phyloP scores from a whole-genome alignment of 2,797 vertebrate genomes.

The Acrocephalus scirpaceus region DNA sequence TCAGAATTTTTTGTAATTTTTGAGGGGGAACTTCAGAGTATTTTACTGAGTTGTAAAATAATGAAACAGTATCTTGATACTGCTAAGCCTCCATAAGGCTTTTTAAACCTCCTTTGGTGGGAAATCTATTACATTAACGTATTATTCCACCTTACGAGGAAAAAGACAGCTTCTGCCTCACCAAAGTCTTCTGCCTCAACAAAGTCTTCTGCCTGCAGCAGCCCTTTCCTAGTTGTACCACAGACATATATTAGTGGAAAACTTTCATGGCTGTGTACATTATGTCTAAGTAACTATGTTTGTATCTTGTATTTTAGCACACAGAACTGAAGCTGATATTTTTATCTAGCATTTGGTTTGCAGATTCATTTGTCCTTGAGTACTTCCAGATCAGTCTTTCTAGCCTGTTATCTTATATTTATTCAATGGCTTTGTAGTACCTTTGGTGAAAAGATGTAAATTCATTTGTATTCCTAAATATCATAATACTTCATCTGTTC shows the following conservation, averaged over 20 bases:
- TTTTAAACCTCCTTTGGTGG: background rate
- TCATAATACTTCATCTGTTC: background rate
- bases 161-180: background rate
- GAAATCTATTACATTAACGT: background rate
- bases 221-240: background rate
- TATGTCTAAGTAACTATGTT: background rate
- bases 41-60: background rate
- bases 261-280: background rate
- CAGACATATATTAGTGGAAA: background rate
- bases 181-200: background rate
- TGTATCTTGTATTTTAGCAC: background rate
- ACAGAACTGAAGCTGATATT: background rate
- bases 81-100: background rate
- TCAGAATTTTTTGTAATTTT: background rate
- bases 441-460: background rate
- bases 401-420: background rate
- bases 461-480: slow-evolving; percentile 31
- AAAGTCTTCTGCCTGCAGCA: background rate
- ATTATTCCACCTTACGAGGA: background rate
- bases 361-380: background rate
- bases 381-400: background rate
- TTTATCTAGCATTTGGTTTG: background rate
- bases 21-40: background rate
- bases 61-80: background rate
- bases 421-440: background rate